Conservation (phyloP, 2,113 vertebrate genomes). For the Catharus fuscescens region DNA sequence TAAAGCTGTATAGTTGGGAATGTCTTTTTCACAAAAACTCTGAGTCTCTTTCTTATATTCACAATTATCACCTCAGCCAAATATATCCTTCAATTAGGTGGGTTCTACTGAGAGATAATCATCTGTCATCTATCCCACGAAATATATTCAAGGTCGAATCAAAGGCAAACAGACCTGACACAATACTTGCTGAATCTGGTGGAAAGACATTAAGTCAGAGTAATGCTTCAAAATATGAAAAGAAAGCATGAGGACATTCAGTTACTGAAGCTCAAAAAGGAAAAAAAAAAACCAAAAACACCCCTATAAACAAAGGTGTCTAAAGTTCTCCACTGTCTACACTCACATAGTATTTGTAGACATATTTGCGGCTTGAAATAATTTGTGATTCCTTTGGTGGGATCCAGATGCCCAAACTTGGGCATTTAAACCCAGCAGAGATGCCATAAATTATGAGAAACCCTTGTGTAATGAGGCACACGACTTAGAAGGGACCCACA, state of each 20-base stretch:
- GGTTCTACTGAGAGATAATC: neutral
- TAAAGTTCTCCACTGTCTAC: neutral
- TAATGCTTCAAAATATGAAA: neutral
- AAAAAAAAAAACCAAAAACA: neutral
- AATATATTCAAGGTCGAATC: neutral
- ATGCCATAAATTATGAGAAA: neutral
- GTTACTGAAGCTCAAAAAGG: neutral
- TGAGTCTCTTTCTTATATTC: neutral
- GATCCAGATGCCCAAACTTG: neutral
- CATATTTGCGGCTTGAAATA: neutral
- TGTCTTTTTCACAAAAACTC: neutral
- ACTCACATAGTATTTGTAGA: neutral
- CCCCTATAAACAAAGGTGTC: fast-evolving
- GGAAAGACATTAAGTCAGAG: neutral
- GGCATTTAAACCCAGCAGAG: neutral
- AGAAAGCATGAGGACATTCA: neutral
- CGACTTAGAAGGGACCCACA: neutral
- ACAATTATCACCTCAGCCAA: neutral
- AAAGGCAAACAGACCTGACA: neutral
- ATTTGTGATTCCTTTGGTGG: neutral
- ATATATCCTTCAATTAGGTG: neutral
- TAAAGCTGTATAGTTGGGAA: neutral
- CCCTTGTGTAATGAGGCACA: fast-evolving
- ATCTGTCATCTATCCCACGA: neutral
- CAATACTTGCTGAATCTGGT: neutral